phyloP scores from a whole-genome alignment of 2,797 vertebrate species.

The Etheostoma nigrum region DNA sequence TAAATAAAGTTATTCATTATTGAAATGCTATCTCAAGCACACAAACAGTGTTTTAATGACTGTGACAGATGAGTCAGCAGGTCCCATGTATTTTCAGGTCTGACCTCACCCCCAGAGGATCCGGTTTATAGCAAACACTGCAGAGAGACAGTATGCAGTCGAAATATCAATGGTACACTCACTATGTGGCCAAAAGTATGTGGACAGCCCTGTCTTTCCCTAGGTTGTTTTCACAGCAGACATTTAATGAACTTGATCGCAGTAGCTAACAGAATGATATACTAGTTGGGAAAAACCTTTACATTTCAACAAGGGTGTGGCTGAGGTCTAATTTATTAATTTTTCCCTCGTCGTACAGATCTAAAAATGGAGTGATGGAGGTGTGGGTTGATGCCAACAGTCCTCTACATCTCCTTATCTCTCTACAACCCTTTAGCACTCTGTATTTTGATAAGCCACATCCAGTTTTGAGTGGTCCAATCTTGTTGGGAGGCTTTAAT shows the following conservation, averaged over 20 bases:
- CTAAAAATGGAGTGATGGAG: neutral
- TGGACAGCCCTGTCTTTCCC: no score
- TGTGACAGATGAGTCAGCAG: constrained; percentile 16
- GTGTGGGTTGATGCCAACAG: neutral
- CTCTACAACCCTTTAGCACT: neutral
- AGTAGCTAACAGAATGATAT: no score
- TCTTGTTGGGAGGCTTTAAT: no score
- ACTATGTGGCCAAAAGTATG: no score
- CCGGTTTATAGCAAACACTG: constrained; percentile 36
- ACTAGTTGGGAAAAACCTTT: neutral
- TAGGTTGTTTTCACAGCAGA: no score
- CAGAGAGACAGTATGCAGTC: neutral
- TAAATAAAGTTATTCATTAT: neutral
- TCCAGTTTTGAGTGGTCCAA: neutral
- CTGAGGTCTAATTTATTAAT: neutral
- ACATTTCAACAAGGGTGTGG: neutral
- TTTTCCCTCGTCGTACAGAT: neutral
- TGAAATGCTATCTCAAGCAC: neutral
- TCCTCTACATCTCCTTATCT: neutral
- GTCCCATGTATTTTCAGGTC: constrained; percentile 16
- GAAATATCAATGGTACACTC: neutral
- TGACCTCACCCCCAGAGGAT: neutral
- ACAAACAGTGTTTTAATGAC: neutral
- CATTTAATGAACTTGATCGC: no score
- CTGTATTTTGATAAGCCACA: neutral